phyloP scores from a whole-genome alignment of 2,888 invertebrate genomes.

The Nysson spinosus region DNA sequence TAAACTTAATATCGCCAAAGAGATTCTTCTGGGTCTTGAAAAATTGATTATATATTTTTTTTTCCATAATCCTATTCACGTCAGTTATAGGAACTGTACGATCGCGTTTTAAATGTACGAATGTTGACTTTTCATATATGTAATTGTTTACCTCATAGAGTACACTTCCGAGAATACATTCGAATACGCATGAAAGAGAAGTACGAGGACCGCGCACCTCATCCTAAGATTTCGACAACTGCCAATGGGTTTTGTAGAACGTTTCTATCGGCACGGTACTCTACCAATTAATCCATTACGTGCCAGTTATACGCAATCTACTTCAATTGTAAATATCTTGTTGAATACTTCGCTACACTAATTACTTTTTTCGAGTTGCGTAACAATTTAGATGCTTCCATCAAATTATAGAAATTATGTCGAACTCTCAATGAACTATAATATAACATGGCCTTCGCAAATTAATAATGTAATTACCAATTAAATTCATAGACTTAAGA shows the following conservation, averaged over 20 bases:
- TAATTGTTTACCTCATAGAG: constrained; percentile 59
- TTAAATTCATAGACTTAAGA: too few species aligned
- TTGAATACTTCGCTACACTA: constrained; percentile 35
- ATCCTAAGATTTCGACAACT: constrained; percentile 61
- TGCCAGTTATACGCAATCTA: constrained; percentile 66
- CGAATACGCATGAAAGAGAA: constrained; percentile 55
- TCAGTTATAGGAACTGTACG: too few species aligned
- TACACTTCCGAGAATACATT: constrained; percentile 48
- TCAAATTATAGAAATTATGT: background rate
- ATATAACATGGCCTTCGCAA: too few species aligned
- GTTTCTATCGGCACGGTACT: constrained; percentile 29
- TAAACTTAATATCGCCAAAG: too few species aligned
- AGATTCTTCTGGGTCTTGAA: too few species aligned
- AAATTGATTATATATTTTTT: too few species aligned
- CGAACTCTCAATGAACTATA: background rate
- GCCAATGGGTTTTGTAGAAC: constrained; percentile 36
- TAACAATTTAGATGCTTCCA: constrained; percentile 21
- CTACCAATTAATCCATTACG: constrained; percentile 69
- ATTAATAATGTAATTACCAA: too few species aligned
- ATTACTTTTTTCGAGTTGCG: constrained; percentile 40
- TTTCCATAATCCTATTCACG: too few species aligned
- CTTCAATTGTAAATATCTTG: constrained; percentile 62
- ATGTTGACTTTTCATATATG: too few species aligned
- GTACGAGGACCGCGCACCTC: constrained; percentile 57
- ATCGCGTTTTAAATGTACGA: too few species aligned